These are phyloP conservation scores for Clistopyga incitator DNA, from an alignment of 2,888 invertebrate genomes.

Conservation along the genomic window DNA sequence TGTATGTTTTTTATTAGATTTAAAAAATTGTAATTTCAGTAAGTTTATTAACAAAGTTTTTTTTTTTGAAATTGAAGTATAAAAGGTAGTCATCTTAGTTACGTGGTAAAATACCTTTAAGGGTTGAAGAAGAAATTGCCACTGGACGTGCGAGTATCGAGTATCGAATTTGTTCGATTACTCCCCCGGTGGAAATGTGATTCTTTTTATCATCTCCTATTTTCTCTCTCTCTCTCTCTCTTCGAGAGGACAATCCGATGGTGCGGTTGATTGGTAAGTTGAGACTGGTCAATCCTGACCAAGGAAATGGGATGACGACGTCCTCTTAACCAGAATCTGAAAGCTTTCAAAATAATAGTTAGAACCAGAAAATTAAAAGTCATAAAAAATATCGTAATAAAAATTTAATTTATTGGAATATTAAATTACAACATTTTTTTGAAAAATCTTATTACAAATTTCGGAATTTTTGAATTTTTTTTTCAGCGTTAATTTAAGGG, in stretches of 20 bases:
- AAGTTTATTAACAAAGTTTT: too few relatives aligned
- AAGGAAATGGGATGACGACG: background rate
- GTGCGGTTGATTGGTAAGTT: conserved; percentile 64
- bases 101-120: background rate
- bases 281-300: conserved; percentile 55
- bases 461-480: too few relatives aligned
- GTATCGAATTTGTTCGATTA: conserved; percentile 34
- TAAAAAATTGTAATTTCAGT: too few relatives aligned
- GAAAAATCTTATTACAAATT: too few relatives aligned
- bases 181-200: conserved; percentile 50
- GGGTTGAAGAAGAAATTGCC: conserved; percentile 23
- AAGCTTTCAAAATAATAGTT: background rate
- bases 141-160: conserved; percentile 20
- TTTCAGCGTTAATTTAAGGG: too few relatives aligned
- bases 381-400: too few relatives aligned
- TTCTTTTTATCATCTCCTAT: conserved; percentile 42
- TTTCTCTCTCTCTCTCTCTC: conserved; percentile 7
- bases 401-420: too few relatives aligned
- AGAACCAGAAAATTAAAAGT: background rate
- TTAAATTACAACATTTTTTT: too few relatives aligned
- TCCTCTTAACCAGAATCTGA: background rate
- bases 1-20: too few relatives aligned
- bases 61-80: too few relatives aligned
- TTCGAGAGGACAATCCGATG: background rate
- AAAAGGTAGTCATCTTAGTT: background rate